phyloP scores from a whole-genome alignment of 2,888 invertebrate genomes.

The Ommatoiulus sabulosus region DNA sequence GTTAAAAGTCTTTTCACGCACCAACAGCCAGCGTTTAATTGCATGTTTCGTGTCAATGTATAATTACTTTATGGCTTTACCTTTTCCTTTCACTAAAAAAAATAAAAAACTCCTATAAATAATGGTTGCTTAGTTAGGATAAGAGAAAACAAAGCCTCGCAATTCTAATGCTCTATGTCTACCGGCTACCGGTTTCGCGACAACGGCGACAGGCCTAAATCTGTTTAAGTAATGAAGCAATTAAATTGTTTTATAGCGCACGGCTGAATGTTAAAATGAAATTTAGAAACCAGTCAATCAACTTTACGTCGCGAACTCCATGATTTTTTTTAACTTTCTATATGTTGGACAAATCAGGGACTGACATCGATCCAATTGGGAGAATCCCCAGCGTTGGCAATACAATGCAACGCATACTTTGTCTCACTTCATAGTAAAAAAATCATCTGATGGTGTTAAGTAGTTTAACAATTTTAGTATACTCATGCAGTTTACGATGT shows the following conservation, averaged over 20 bases:
- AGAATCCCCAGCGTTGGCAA: background rate
- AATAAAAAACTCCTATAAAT: slow-evolving; percentile 6
- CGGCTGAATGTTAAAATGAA: slow-evolving; percentile 9
- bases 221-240: slow-evolving; percentile 38
- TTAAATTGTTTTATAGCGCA: slow-evolving; percentile 9
- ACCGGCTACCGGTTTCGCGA: slow-evolving; percentile 30
- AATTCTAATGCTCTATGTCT: background rate
- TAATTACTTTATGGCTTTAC: slow-evolving; percentile 48
- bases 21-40: slow-evolving; percentile 47
- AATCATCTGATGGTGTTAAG: too few relatives aligned
- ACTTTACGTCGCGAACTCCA: background rate
- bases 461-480: too few relatives aligned
- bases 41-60: slow-evolving; percentile 48
- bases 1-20: slow-evolving; percentile 48
- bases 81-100: slow-evolving; percentile 14
- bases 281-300: slow-evolving; percentile 22
- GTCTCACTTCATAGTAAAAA: too few relatives aligned
- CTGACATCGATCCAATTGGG: too few relatives aligned
- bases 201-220: slow-evolving; percentile 5
- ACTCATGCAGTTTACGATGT: too few relatives aligned
- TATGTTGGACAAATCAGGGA: too few relatives aligned
- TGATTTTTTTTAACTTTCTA: background rate
- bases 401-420: too few relatives aligned
- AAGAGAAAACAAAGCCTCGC: slow-evolving; percentile 25
- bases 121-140: slow-evolving; percentile 45